Evolutionary conservation across 2,797 vertebrate genomes (phyloP), one percentile per base, ranked within the genome.

Genomic region (Microctenopoma lineatum): DNA sequence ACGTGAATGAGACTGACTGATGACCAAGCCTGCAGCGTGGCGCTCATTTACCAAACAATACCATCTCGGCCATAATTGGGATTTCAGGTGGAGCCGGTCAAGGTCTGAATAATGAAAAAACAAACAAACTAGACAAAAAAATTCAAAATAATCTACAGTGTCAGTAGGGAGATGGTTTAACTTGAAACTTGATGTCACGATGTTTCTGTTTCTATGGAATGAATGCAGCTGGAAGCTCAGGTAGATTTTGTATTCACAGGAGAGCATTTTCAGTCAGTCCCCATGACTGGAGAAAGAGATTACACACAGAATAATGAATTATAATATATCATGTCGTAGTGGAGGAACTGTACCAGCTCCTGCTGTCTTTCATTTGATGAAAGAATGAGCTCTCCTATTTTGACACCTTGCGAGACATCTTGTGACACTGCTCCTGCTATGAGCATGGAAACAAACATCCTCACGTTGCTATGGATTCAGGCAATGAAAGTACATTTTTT

Each of bases 291-390:
- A 75, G 79, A 77, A 51, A 68, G 81, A 81, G 79, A 89, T 90
- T 87, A 88, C 83, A 84, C 75, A 81, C 63, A 60, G 80, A 91
- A 90, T 90, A 87, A 90, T 87, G 75, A 90, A 89, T 87, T 80
- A 86, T 77, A 88, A 87, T 87, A 77, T 68, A 81, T 83, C 80
- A 79, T 84, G 83, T 90, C 84, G 82, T 38, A 82, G 71, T 68
- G 73, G 74, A 75, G 69, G 60, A 86, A 84, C 75, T 76, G 77
- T 78, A 84, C 50, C 71, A 45, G 76, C 73, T 67, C 77, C 76
- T 57, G 82, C 85, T 85, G 85, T 90, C 77, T 89, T 85, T 87
- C 80, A 80, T 90, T 85, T 90, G 86, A 91, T 90, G 84, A 92
- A 91, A 90, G 86, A 83, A 83, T 69, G 76, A 84, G 57, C 27